phyloP scores from a whole-genome alignment of 1,140 invertebrate species.

The Drosophila suzukii region DNA sequence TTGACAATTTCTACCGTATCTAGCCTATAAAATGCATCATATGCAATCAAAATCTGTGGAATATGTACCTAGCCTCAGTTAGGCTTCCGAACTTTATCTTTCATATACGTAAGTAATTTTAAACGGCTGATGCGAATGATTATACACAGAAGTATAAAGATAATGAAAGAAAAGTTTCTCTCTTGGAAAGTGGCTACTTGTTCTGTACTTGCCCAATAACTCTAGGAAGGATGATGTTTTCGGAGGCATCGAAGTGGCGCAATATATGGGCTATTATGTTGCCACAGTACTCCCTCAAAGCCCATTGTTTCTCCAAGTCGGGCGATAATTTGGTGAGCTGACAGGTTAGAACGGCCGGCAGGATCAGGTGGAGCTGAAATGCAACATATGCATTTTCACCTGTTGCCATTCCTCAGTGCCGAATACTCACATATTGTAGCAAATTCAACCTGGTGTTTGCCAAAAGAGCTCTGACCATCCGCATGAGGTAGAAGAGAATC shows the following conservation, averaged over 20 bases:
- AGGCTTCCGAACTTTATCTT: too few relatives aligned
- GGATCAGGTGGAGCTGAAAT: slow-evolving; percentile 46
- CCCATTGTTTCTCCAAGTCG: slow-evolving; percentile 32
- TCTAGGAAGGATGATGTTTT: slow-evolving; percentile 25
- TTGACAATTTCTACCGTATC: too few relatives aligned
- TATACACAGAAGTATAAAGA: not conserved
- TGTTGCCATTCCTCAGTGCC: too few relatives aligned
- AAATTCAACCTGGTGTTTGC: slow-evolving; percentile 22
- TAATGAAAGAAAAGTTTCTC: not conserved
- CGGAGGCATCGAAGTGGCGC: not conserved
- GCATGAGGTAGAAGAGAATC: slow-evolving; percentile 43
- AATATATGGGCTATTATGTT: slow-evolving; percentile 44
- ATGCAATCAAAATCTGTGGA: too few relatives aligned
- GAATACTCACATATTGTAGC: slow-evolving; percentile 43
- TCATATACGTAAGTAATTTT: too few relatives aligned
- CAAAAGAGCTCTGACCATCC: slow-evolving; percentile 43
- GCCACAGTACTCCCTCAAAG: slow-evolving; percentile 42
- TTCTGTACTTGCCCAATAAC: slow-evolving; percentile 31
- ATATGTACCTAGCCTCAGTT: too few relatives aligned
- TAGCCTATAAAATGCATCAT: too few relatives aligned
- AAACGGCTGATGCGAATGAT: too few relatives aligned
- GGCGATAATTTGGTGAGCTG: slow-evolving; percentile 1
- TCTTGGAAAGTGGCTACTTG: too few relatives aligned
- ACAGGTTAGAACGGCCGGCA: slow-evolving; percentile 48
- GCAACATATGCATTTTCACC: not conserved